These are phyloP conservation scores for Nipponacmea schrenckii DNA, from an alignment of 2,888 invertebrate genomes.

Conservation along the genomic window DNA sequence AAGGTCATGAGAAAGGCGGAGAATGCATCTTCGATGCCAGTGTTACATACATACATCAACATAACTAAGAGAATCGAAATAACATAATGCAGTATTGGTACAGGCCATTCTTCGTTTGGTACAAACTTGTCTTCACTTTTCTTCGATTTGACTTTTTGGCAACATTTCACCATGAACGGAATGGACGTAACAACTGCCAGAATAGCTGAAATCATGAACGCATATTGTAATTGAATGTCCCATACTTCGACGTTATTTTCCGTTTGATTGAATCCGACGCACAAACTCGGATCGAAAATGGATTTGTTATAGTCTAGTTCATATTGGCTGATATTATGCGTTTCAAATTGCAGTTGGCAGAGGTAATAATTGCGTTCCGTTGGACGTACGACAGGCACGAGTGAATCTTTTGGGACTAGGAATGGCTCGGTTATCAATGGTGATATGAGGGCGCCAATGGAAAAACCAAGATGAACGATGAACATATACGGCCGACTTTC, in stretches of 20 bases:
- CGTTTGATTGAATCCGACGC: not conserved
- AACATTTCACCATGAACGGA: not conserved
- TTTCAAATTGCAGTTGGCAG: not conserved
- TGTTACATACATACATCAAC: not conserved
- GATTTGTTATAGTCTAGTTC: not conserved
- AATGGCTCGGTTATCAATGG: not conserved
- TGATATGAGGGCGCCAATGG: not conserved
- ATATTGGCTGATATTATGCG: not conserved
- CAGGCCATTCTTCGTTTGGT: not conserved
- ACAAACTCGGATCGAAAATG: not conserved
- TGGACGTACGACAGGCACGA: not conserved
- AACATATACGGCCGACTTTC: slow-evolving; percentile 1
- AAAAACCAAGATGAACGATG: not conserved
- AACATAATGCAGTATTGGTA: not conserved
- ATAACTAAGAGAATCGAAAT: not conserved
- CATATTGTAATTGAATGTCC: not conserved
- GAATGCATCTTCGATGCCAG: not conserved
- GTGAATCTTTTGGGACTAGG: not conserved
- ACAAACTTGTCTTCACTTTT: not conserved
- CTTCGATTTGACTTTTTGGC: too few relatives aligned
- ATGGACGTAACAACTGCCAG: not conserved
- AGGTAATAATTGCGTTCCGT: not conserved
- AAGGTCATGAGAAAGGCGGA: not conserved
- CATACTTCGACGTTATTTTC: not conserved
- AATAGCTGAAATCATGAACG: not conserved